Evolutionary conservation across 2,797 vertebrate species (phyloP).

Genomic region (Pipistrellus nathusii): DNA sequence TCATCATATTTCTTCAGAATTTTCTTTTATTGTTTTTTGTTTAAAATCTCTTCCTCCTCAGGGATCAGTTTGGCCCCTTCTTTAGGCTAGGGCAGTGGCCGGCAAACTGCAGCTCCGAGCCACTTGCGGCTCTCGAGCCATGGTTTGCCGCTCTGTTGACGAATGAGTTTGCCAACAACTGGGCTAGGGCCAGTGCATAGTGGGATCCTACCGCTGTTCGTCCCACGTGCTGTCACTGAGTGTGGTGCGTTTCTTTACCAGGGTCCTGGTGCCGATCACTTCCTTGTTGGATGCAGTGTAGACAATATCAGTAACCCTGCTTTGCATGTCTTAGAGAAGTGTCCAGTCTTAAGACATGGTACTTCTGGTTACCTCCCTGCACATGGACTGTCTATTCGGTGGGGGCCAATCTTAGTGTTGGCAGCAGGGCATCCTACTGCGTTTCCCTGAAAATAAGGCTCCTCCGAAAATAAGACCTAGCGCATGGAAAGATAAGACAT

Average conservation of each 20-base stretch:
- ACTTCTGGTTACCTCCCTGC: background rate
- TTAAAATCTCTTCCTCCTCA: background rate
- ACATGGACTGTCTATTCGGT: background rate
- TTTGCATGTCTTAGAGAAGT: background rate
- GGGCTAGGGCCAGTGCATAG: background rate
- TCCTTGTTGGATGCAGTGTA: background rate
- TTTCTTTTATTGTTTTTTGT: background rate
- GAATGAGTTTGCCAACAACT: too few relatives aligned
- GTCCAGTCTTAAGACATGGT: background rate
- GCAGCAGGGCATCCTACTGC: too few relatives aligned
- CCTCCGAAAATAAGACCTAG: too few relatives aligned
- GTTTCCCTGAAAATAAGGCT: too few relatives aligned
- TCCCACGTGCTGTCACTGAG: background rate
- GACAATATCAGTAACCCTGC: background rate
- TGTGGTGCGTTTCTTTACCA: background rate
- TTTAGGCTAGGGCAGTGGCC: background rate
- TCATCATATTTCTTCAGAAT: background rate
- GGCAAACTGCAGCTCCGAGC: too few relatives aligned
- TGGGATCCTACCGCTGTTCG: background rate
- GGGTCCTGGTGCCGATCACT: background rate
- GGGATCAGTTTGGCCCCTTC: background rate
- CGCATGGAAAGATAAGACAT: too few relatives aligned
- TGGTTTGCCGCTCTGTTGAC: too few relatives aligned
- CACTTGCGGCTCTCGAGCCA: too few relatives aligned
- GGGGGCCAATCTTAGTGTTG: background rate